Percentiles rank a stretch among this genome's conserved stretches.
Conservation (phyloP, 2,888 invertebrate species). For the Agrotis segetum region DNA sequence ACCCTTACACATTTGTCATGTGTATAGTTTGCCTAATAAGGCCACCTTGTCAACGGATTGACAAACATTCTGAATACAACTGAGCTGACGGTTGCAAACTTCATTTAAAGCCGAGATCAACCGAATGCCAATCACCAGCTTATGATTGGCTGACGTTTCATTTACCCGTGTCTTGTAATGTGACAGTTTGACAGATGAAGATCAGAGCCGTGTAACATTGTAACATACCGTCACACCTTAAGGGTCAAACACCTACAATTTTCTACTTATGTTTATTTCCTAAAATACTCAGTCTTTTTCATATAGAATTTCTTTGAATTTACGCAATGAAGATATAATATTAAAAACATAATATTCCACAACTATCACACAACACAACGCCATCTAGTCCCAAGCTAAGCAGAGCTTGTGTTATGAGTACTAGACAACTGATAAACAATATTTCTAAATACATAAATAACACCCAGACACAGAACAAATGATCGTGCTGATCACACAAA, state of each 20-base stretch:
- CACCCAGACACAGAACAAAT: no score
- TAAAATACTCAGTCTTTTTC: neutral
- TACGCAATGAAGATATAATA: neutral
- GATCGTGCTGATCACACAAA: no score
- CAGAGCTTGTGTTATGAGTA: no score
- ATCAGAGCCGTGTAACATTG: slow-evolving; percentile 3
- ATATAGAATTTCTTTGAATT: neutral
- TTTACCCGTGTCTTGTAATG: slow-evolving; percentile 14
- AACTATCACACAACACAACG: no score
- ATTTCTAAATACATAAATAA: no score
- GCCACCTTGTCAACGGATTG: neutral
- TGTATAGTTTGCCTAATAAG: neutral
- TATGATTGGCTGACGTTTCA: slow-evolving; percentile 17
- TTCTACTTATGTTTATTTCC: no score
- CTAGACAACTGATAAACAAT: no score
- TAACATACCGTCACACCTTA: neutral
- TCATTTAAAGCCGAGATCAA: slow-evolving; percentile 11
- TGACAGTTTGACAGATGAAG: slow-evolving; percentile 16
- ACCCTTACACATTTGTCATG: no score
- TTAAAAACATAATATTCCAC: no score
- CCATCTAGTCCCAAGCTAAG: no score
- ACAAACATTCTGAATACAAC: slow-evolving; percentile 20
- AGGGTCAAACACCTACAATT: no score
- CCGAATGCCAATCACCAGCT: slow-evolving; percentile 28
- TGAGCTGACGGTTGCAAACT: neutral